These are phyloP conservation scores for Chiloscyllium punctatum DNA, from an alignment of 2,797 vertebrate genomes.

Conservation along the genomic window DNA sequence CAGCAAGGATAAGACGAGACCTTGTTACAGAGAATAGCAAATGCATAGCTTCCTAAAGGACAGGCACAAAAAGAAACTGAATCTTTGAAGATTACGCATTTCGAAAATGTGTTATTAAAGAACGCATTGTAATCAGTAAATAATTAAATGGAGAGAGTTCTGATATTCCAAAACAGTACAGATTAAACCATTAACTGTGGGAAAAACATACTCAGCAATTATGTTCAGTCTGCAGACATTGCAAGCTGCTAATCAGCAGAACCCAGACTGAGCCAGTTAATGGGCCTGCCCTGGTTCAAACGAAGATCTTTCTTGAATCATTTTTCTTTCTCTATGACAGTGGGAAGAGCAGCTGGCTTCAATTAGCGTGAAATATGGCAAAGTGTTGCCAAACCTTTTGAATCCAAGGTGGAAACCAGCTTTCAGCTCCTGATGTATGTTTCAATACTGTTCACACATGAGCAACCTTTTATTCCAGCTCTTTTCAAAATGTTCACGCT, in stretches of 20 bases:
- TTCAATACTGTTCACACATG: background rate
- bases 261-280: conserved; percentile 1
- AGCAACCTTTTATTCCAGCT: background rate
- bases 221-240: background rate
- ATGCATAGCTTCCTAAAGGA: no score
- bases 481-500: background rate
- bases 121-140: conserved; percentile 16
- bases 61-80: background rate
- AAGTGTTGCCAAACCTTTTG: background rate
- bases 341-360: conserved; percentile 19
- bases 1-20: background rate
- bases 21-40: background rate
- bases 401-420: background rate
- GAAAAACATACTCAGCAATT: conserved; percentile 13
- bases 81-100: background rate
- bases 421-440: background rate
- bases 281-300: background rate
- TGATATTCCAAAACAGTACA: background rate
- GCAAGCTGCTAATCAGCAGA: background rate
- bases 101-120: background rate
- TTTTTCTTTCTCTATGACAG: background rate
- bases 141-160: background rate
- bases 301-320: background rate
- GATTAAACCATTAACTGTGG: background rate
- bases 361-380: background rate